Percentiles rank a stretch among this genome's conserved stretches.
Evolutionary conservation across 1,140 invertebrate species (phyloP).

Genomic region (Stenopsyche tienmushanensis): DNA sequence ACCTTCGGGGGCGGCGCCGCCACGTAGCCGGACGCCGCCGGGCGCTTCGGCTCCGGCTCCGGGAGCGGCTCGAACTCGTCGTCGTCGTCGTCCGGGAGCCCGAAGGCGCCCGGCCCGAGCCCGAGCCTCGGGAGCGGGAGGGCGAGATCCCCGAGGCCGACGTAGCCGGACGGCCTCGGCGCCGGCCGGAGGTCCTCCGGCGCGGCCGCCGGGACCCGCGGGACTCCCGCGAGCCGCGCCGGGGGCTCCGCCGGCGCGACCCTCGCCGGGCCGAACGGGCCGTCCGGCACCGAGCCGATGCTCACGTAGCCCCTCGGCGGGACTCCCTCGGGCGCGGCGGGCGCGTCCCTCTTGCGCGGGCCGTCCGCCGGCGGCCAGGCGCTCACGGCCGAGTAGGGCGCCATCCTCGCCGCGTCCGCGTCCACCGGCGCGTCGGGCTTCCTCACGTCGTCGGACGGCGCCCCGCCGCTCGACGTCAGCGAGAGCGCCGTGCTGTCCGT

Average conservation of each 20-base stretch:
- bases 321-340: background rate
- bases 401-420: slow-evolving; percentile 33
- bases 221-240: background rate
- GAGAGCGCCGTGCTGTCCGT: slow-evolving; percentile 53
- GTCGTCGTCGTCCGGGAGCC: background rate
- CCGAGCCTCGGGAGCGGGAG: background rate
- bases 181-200: background rate
- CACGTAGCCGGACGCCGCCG: background rate
- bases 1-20: background rate
- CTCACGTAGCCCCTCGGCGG: slow-evolving; percentile 27
- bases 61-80: background rate
- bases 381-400: slow-evolving; percentile 29
- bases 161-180: background rate
- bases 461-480: slow-evolving; percentile 44
- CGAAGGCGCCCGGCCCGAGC: background rate
- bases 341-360: background rate
- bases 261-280: background rate
- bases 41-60: background rate
- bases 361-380: background rate
- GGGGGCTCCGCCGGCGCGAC: background rate
- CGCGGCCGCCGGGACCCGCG: background rate
- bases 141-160: background rate
- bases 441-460: slow-evolving; percentile 33
- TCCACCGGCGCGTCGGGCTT: slow-evolving; percentile 51
- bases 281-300: slow-evolving; percentile 2